phyloP scores from a whole-genome alignment of 2,113 vertebrate genomes.

The Gobio gobio region DNA sequence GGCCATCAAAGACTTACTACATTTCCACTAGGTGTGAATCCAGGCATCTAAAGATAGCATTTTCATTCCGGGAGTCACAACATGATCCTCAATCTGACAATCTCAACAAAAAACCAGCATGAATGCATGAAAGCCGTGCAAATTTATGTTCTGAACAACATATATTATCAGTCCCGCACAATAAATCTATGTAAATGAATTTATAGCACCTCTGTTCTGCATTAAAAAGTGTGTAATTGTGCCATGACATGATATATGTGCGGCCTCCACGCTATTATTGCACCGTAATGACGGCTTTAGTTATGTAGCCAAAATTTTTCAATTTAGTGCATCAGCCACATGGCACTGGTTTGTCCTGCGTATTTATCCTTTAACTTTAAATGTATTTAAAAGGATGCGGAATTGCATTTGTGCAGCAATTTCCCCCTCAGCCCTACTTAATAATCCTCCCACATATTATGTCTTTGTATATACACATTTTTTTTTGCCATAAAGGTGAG shows the following conservation, averaged over 20 bases:
- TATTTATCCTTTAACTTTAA: not conserved
- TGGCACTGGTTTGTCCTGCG: not conserved
- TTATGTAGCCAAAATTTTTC: not conserved
- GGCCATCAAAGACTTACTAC: not conserved
- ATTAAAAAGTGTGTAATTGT: not conserved
- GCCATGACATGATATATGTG: not conserved
- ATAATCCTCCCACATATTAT: conserved; percentile 20
- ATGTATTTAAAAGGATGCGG: not conserved
- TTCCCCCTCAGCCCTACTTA: not conserved
- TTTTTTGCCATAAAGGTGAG: conserved; percentile 7
- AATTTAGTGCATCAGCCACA: not conserved
- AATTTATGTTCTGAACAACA: not conserved
- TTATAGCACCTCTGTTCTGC: not conserved
- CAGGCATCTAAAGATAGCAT: not conserved
- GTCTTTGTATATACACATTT: not conserved
- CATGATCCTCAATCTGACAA: not conserved
- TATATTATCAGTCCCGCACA: too few species aligned
- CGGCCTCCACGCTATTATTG: not conserved
- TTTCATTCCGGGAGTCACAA: not conserved
- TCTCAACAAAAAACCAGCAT: too few species aligned
- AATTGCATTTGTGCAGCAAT: not conserved
- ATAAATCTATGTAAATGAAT: not conserved
- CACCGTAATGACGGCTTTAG: not conserved
- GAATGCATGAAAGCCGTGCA: not conserved
- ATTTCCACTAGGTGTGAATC: not conserved